These are phyloP conservation scores for Luehdorfia chinensis DNA, from an alignment of 1,140 invertebrate genomes.

Conservation along the genomic window DNA sequence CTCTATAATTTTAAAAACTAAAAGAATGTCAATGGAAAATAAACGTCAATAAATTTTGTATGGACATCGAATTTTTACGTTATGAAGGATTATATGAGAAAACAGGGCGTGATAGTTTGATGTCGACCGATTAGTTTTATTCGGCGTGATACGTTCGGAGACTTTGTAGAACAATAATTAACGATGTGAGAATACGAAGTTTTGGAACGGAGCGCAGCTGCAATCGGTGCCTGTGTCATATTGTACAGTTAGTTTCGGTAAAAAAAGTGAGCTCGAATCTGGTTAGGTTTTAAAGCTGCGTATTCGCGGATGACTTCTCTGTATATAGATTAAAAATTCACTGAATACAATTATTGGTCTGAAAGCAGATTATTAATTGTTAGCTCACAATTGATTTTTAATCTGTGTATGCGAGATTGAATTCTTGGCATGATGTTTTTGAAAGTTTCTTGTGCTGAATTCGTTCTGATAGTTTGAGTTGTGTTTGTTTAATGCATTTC, in stretches of 20 bases:
- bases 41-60: neutral
- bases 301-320: neutral
- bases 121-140: conserved; percentile 22
- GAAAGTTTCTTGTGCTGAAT: neutral
- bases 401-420: neutral
- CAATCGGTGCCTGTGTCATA: conserved; percentile 36
- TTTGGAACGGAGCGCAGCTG: conserved; percentile 15
- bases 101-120: conserved; percentile 12
- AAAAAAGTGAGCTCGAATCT: conserved; percentile 37
- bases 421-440: neutral
- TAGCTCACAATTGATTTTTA: neutral
- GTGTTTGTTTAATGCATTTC: conserved; percentile 11
- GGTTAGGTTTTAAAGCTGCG: conserved; percentile 24
- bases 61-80: neutral
- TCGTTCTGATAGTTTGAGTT: conserved; percentile 5
- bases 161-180: neutral
- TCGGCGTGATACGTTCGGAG: no score
- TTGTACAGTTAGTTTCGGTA: conserved; percentile 38
- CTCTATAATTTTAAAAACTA: no score
- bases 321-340: conserved; percentile 4
- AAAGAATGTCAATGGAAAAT: no score
- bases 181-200: neutral
- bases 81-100: neutral
- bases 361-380: no score
- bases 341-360: neutral